Conservation (phyloP, 2,888 invertebrate species). For the Archaeoteleia sp. region DNA sequence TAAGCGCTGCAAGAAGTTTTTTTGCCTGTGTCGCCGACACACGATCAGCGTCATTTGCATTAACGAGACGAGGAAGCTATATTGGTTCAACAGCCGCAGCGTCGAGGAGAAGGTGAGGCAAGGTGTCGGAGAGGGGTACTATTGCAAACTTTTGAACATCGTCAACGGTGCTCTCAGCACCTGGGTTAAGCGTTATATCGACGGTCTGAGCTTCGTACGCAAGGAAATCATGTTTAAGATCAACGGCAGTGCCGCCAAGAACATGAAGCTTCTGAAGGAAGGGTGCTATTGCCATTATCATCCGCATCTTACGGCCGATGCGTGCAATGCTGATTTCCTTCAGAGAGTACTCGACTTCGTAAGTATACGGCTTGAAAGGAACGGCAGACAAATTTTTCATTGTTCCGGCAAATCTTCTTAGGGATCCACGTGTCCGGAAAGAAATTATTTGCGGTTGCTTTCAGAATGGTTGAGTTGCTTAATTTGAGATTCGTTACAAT, state of each 20-base stretch:
- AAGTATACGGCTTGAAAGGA: too few species aligned
- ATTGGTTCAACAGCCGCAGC: constrained; percentile 71
- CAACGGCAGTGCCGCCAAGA: constrained; percentile 70
- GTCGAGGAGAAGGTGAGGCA: constrained; percentile 70
- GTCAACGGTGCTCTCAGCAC: constrained; percentile 68
- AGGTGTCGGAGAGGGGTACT: constrained; percentile 70
- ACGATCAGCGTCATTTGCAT: constrained; percentile 72
- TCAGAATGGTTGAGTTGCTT: too few species aligned
- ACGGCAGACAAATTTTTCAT: too few species aligned
- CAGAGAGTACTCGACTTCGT: constrained; percentile 80
- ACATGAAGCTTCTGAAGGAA: constrained; percentile 72
- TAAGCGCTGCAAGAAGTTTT: constrained; percentile 69
- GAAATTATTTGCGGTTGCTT: too few species aligned
- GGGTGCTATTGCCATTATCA: constrained; percentile 81
- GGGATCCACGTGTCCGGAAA: too few species aligned
- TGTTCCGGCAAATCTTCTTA: too few species aligned
- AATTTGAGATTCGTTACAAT: too few species aligned
- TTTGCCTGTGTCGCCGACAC: constrained; percentile 70
- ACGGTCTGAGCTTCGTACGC: constrained; percentile 65
- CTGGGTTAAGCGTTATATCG: constrained; percentile 70
- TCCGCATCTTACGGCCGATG: constrained; percentile 89
- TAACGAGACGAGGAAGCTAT: constrained; percentile 69
- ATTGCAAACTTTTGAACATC: constrained; percentile 68
- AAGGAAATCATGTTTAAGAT: constrained; percentile 71
- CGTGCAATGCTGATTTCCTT: constrained; percentile 91